phyloP scores from a whole-genome alignment of 2,888 invertebrate genomes.

The Pheosia tremula region DNA sequence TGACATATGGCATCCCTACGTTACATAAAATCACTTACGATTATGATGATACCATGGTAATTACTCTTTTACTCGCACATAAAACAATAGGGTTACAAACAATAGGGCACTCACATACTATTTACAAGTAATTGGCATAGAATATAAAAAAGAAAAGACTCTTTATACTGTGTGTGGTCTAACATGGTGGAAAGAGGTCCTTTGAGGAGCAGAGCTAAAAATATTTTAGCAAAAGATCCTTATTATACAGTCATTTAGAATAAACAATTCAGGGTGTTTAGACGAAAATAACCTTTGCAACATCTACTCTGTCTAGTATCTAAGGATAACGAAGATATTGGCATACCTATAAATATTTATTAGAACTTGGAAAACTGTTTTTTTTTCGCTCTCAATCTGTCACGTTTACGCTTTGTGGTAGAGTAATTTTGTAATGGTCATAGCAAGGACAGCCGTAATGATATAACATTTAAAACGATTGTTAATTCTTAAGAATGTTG shows the following conservation, averaged over 20 bases:
- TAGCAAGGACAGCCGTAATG: slow-evolving; percentile 6
- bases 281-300: too few species aligned
- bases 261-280: too few species aligned
- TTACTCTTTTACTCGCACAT: slow-evolving; percentile 59
- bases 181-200: too few species aligned
- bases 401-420: background rate
- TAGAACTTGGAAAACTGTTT: background rate
- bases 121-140: too few species aligned
- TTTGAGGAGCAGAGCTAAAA: too few species aligned
- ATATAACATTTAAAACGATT: background rate
- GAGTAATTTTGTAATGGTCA: slow-evolving; percentile 8
- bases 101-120: slow-evolving; percentile 2
- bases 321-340: background rate
- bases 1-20: slow-evolving; percentile 54
- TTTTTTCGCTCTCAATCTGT: background rate
- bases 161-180: too few species aligned
- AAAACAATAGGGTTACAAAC: slow-evolving; percentile 68
- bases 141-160: too few species aligned
- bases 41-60: slow-evolving; percentile 62
- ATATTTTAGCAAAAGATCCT: too few species aligned
- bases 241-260: too few species aligned
- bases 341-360: background rate
- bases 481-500: background rate
- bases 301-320: too few species aligned
- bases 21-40: slow-evolving; percentile 66